Evolutionary conservation across 2,113 vertebrate species (phyloP), one percentile per base, ranked within the genome.

Genomic region (Thinocorus orbignyianus): DNA sequence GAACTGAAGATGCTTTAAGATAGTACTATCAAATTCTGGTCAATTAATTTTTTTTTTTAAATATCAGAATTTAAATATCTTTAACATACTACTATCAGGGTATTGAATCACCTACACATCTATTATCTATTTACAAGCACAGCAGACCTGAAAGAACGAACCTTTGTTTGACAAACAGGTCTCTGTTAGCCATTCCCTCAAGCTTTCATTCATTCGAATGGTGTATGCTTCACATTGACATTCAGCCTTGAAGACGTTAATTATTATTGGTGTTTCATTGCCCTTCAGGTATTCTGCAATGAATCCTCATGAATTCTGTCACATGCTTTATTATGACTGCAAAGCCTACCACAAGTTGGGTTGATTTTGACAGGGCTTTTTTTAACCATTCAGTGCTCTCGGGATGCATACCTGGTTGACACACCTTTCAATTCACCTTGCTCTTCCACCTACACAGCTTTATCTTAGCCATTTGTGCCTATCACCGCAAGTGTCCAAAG

Each of bases 211-310:
- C 65, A 78, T 92, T 94, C 78, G 68, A 84, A 89, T 12, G 14
- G 17, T 30, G 18, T n/a, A 23, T 28, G 52, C 24, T 72, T 88
- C 83, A 76, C 69, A 54, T 2, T 71, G 77, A 89, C 86, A 91
- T 79, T 89, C 48, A 79, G 65, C 77, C 71, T 42, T 81, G 68
- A 88, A 95, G 72, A 86, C 4, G 2, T 78, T 95, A 81, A 91
- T 91, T 91, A 88, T 85, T 93, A 79, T 19, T 41, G 39, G 77
- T 71, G 65, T 81, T 86, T 64, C 33, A 71, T 14, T 94, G 95
- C 42, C 68, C 73, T 88, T 64, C 30, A 55, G 58, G 33, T 65
- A 39, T 39, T 68, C 41, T 20, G 26, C 49, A 62, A 42, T 22
- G 39, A 88, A 58, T 23, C 28, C 19, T 66, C 26, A 86, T 23